Conservation (phyloP, 2,888 invertebrate species). For the Seladonia tumulorum region DNA sequence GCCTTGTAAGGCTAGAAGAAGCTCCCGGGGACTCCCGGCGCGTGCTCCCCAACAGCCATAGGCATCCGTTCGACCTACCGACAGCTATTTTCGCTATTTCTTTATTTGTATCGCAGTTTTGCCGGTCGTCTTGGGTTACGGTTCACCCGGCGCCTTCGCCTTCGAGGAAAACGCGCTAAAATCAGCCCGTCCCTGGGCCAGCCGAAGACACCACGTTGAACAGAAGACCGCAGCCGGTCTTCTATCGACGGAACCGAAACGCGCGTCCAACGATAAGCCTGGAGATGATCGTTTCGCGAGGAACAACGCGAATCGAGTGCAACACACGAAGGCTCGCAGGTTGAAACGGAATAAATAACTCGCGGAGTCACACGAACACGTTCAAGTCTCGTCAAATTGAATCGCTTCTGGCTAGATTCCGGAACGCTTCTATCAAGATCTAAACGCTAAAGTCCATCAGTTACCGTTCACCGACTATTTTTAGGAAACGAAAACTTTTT, state of each 20-base stretch:
- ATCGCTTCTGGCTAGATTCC: background rate
- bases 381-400: background rate
- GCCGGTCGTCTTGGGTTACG: constrained; percentile 66
- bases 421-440: constrained; percentile 3
- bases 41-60: constrained; percentile 48
- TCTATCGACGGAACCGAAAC: background rate
- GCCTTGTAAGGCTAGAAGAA: constrained; percentile 75
- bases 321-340: background rate
- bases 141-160: background rate
- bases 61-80: constrained; percentile 56
- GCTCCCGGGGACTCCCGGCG: constrained; percentile 65
- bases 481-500: background rate
- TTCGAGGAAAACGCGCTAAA: constrained; percentile 34
- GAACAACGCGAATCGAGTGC: background rate
- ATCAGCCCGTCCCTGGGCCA: background rate
- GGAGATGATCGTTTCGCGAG: background rate
- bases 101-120: constrained; percentile 73
- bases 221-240: background rate
- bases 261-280: background rate
- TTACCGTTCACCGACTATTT: constrained; percentile 10
- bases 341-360: background rate
- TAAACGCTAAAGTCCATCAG: background rate
- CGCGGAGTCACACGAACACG: background rate
- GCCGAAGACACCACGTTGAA: background rate
- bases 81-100: constrained; percentile 77